Evolutionary conservation across 2,888 invertebrate genomes (phyloP).

Genomic region (Coleophora flavipennella): DNA sequence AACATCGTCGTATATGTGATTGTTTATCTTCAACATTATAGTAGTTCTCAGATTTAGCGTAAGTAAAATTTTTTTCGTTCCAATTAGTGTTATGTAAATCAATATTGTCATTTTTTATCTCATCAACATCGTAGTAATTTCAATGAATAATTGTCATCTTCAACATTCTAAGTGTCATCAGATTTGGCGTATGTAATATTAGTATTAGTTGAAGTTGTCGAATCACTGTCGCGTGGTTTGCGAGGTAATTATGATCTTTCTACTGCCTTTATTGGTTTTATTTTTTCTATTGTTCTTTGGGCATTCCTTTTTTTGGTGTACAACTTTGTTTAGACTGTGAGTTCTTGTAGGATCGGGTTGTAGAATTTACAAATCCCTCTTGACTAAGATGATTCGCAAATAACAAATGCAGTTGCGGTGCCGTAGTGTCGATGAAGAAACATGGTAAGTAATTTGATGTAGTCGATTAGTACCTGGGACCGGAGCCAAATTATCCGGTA

Average conservation of each 20-base stretch:
- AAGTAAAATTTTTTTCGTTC: too few species aligned
- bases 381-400: constrained; percentile 3
- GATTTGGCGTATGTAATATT: constrained; percentile 2
- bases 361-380: constrained; percentile 4
- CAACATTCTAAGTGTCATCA: too few species aligned
- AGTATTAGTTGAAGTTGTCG: neutral
- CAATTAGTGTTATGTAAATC: too few species aligned
- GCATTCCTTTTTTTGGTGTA: constrained; percentile 1
- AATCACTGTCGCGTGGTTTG: neutral
- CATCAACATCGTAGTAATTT: too few species aligned
- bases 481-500: constrained; percentile 1
- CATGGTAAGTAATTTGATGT: constrained; percentile 2
- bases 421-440: neutral
- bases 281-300: constrained; percentile 1
- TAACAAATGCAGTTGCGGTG: constrained; percentile 1
- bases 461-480: neutral
- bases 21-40: too few species aligned
- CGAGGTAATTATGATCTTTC: neutral
- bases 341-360: constrained; percentile 4
- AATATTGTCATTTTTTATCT: too few species aligned
- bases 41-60: too few species aligned
- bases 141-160: too few species aligned
- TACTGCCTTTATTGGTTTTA: neutral
- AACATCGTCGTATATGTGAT: too few species aligned
- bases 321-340: constrained; percentile 1